These are phyloP conservation scores for Myotis davidii DNA, from an alignment of 2,113 vertebrate genomes.

Conservation along the genomic window DNA sequence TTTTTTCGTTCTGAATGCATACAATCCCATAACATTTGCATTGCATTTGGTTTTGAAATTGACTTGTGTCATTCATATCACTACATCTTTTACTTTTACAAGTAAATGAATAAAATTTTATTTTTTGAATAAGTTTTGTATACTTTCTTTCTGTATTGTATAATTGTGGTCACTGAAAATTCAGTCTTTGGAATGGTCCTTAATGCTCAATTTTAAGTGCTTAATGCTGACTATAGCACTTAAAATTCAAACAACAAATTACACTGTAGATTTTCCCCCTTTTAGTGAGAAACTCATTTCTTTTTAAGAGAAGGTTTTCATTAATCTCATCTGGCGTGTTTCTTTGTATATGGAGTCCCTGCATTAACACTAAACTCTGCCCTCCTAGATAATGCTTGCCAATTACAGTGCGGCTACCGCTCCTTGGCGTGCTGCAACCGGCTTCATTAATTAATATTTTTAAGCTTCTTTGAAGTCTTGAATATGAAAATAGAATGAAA, in stretches of 20 bases:
- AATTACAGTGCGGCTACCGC: constrained; percentile 79
- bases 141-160: neutral
- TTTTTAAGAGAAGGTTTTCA: constrained; percentile 77
- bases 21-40: neutral
- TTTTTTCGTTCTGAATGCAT: neutral
- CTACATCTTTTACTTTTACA: neutral
- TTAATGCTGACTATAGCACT: constrained; percentile 8
- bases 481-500: constrained; percentile 85
- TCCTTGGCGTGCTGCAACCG: constrained; percentile 79
- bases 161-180: constrained; percentile 27
- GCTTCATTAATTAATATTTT: constrained; percentile 82
- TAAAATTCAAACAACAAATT: constrained; percentile 75
- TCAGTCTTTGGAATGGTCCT: constrained; percentile 61
- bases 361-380: constrained; percentile 77
- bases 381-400: constrained; percentile 61
- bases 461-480: constrained; percentile 78
- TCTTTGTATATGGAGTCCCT: constrained; percentile 58
- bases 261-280: constrained; percentile 7
- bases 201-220: constrained; percentile 56
- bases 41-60: neutral
- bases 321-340: constrained; percentile 76
- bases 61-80: neutral
- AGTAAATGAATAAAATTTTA: neutral
- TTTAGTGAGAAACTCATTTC: constrained; percentile 79
- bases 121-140: neutral